Conservation (phyloP, 1,140 invertebrate genomes). For the Triops cancriformis region DNA sequence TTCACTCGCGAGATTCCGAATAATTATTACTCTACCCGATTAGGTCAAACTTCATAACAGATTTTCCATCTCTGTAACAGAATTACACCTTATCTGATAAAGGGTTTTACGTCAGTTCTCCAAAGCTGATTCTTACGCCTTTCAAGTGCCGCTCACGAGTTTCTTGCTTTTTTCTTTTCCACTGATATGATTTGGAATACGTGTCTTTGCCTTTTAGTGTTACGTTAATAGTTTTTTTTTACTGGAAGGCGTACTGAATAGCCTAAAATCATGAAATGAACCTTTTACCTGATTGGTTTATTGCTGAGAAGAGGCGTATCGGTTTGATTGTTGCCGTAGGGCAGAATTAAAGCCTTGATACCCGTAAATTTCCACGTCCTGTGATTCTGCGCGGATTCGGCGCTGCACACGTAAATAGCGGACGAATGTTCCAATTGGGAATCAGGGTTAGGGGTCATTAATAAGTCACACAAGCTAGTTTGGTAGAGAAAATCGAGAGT, state of each 20-base stretch:
- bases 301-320: background rate
- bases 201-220: no score
- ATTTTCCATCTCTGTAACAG: background rate
- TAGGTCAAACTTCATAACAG: no score
- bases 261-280: background rate
- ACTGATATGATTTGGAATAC: no score
- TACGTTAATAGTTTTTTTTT: background rate
- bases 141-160: background rate
- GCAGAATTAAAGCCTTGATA: background rate
- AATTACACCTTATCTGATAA: background rate
- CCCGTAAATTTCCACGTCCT: background rate
- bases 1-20: background rate
- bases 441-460: background rate
- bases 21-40: background rate
- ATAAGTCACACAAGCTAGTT: background rate
- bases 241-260: background rate
- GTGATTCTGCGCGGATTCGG: background rate
- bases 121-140: background rate
- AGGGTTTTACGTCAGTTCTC: background rate
- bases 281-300: background rate
- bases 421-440: background rate
- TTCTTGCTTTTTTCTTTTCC: no score
- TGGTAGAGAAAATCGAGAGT: background rate
- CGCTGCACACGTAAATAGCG: background rate
- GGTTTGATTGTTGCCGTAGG: background rate